Conservation (phyloP, 2,113 vertebrate genomes). For the Oreochromis niloticus region DNA sequence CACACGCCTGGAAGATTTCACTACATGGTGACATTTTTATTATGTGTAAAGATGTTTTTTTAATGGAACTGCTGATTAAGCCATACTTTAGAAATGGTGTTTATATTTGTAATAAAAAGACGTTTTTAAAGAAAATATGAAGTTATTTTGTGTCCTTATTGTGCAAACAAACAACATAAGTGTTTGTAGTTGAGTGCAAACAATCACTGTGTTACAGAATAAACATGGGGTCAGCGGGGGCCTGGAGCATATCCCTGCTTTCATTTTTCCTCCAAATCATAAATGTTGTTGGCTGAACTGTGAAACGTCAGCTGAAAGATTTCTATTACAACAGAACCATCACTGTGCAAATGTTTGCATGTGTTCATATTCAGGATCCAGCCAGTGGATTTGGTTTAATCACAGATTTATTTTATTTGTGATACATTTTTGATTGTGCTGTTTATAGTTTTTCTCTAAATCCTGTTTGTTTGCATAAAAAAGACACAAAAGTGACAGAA, state of each 20-base stretch:
- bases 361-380: not conserved
- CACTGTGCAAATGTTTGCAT: not conserved
- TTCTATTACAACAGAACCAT: not conserved
- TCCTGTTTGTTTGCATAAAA: not conserved
- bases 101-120: not conserved
- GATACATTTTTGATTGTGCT: not conserved
- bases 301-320: not conserved
- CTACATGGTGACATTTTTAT: not conserved
- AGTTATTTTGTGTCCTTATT: not conserved
- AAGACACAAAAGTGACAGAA: not conserved
- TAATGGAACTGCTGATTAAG: not conserved
- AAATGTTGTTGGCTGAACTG: not conserved
- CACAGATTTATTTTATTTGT: not conserved
- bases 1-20: not conserved
- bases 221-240: not conserved
- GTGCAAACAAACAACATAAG: not conserved
- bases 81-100: not conserved
- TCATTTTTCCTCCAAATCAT: not conserved
- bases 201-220: not conserved
- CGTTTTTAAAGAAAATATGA: not conserved
- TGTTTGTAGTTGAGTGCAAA: not conserved
- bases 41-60: not conserved
- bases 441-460: not conserved
- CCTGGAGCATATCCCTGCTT: rapidly evolving
- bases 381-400: rapidly evolving